Percentiles rank a stretch among this genome's conserved stretches.
Evolutionary conservation across 2,888 invertebrate genomes (phyloP).

Genomic region (Resseliella maxima): DNA sequence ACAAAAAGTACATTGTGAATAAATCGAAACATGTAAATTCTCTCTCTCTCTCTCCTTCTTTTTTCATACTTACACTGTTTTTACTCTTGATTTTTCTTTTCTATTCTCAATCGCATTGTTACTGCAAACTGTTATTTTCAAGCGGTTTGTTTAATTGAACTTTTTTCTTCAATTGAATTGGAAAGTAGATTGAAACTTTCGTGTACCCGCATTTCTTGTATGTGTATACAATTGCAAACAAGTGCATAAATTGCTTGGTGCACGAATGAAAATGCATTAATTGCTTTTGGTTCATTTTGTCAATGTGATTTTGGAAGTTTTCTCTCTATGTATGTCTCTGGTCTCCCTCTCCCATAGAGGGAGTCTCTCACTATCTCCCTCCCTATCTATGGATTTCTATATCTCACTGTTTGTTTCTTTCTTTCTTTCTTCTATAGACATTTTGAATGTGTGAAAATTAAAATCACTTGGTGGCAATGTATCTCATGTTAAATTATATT

Average conservation of each 20-base stretch:
- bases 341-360: too few species aligned
- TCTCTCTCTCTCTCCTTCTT: too few species aligned
- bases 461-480: slow-evolving; percentile 42
- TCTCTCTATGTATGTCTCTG: not conserved
- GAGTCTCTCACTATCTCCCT: too few species aligned
- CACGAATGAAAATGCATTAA: not conserved
- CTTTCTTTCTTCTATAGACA: too few species aligned
- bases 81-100: too few species aligned
- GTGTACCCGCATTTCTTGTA: not conserved
- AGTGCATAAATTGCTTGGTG: not conserved
- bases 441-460: not conserved
- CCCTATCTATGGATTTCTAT: too few species aligned
- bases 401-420: too few species aligned
- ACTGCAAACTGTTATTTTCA: too few species aligned
- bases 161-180: not conserved
- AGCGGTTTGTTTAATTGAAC: slow-evolving; percentile 1
- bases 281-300: slow-evolving; percentile 4
- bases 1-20: too few species aligned
- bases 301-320: not conserved
- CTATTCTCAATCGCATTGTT: too few species aligned
- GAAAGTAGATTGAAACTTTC: not conserved
- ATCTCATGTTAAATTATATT: not conserved
- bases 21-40: too few species aligned
- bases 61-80: too few species aligned
- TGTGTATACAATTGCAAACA: not conserved